Evolutionary conservation across 1,140 invertebrate genomes (phyloP), one percentile per base, ranked within the genome.

Genomic region (Drosophila kurseongensis): DNA sequence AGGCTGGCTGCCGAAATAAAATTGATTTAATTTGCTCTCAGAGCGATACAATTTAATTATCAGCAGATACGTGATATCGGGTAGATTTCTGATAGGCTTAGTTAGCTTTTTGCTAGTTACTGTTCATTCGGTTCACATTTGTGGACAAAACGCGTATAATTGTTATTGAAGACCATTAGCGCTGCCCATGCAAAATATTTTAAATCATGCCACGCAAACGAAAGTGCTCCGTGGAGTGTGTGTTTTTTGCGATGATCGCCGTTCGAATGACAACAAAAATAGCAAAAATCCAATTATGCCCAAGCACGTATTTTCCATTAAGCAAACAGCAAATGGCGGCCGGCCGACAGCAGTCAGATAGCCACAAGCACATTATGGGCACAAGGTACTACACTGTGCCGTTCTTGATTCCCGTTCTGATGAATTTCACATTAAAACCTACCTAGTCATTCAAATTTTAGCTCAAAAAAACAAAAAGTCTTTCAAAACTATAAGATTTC

Each of bases 221-320:
- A 41, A 59, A 67, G 58, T 40, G 45, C 56, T 68, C 45, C 32
- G n/a, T 72, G 51, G 35, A 29, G 29, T 68, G n/a, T 68, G n/a
- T 61, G 47, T 50, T 47, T 63, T 62, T 51, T 67, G 62, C 66
- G 54, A 73, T 72, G 54, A 73, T 47, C 55, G 27, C 54, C 47
- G 48, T 59, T 52, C 55, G 48, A 78, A 78, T 63, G 69, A 63
- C 55, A 55, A 52, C 54, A 60, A 73, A 75, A 73, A 67, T 68
- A 82, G 58, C 69, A 82, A 83, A 74, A 83, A 83, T 83, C 80
- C 80, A 83, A 83, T 83, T 83, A 83, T 83, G 71, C 63, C 61
- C 65, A 83, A 83, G 80, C 80, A 83, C 80, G 80, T 83, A 83
- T 83, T 83, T 83, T 83, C 80, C 80, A 83, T 83, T 83, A 83